Percentiles rank a stretch among this genome's conserved stretches.
phyloP scores from a whole-genome alignment of 2,797 vertebrate species.

The Pyrocephalus nanus region DNA sequence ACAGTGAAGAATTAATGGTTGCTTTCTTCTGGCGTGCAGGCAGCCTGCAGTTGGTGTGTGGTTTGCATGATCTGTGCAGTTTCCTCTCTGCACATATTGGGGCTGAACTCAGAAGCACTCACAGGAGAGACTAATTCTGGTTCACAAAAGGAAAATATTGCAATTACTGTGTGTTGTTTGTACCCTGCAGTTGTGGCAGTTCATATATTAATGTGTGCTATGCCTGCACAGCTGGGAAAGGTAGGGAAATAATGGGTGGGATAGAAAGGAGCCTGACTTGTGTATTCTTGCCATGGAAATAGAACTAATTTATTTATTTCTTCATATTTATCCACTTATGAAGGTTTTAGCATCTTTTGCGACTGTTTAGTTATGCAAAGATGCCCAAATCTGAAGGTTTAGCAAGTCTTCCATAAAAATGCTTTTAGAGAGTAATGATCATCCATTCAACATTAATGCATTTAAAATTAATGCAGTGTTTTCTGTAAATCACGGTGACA shows the following conservation, averaged over 20 bases:
- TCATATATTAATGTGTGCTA: background rate
- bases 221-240: background rate
- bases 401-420: background rate
- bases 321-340: background rate
- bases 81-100: background rate
- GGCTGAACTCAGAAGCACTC: background rate
- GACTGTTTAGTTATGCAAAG: background rate
- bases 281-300: background rate
- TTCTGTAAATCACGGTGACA: background rate
- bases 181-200: background rate
- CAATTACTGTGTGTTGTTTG: background rate
- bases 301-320: background rate
- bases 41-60: background rate
- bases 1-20: constrained; percentile 30
- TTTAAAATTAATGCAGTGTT: background rate
- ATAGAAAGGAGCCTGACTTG: background rate
- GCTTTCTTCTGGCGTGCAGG: background rate
- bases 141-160: background rate
- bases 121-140: background rate
- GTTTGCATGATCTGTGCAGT: background rate
- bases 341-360: background rate
- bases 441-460: background rate
- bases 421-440: background rate
- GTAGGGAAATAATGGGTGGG: background rate
- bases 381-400: background rate